Evolutionary conservation across 92 coral and sea anemone species (phyloP), one percentile per base, ranked within the genome.

Genomic region (Palythoa caribaeorum): DNA sequence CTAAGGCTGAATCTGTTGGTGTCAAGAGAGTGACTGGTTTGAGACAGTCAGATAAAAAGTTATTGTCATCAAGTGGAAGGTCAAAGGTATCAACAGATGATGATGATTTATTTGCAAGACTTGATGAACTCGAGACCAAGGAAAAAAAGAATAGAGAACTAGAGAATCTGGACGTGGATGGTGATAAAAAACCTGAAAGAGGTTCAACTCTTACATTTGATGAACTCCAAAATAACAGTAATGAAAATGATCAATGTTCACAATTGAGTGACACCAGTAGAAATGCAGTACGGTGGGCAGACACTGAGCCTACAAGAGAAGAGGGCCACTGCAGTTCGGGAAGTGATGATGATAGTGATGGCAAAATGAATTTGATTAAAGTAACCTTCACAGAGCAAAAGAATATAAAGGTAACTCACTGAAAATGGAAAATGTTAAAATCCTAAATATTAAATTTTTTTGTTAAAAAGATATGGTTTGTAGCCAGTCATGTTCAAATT

Each of bases 111-210:
- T 94, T 97, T 91, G 95, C 99, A 19, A 94, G 96, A 87, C 92
- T 97, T 74, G 98, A 97, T 55, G 94, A 90, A 76, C 91, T 97
- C 2, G 98, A 95, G 77, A 83, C 84, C 38, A 71, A 59, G 55
- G 99, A 97, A 79, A 57, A 57, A 79, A 83, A 51, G 53, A 95
- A 93, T 76, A 91, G 91, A 36, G 97, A 97, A 91, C 91, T 97
- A 12, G 89, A 91, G 68, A 77, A 83, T 40, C 71, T 51, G n/a
- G 36, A 6, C 12, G 11, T 44, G 12, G 70, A 50, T 12, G 57
- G 6, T 76, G 68, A 52, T 47, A 62, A 78, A 15, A 37, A 55
- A 4, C 76, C 1, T 9, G 78, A 50, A 62, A 2, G 11, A 38
- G 55, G 21, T 16, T 52, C 84, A 17, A 19, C 36, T 40, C 28